A percentile compares a stretch with the other conserved stretches of the same genome.
phyloP scores from a whole-genome alignment of 2,888 invertebrate species.

The Torymus auratus region DNA sequence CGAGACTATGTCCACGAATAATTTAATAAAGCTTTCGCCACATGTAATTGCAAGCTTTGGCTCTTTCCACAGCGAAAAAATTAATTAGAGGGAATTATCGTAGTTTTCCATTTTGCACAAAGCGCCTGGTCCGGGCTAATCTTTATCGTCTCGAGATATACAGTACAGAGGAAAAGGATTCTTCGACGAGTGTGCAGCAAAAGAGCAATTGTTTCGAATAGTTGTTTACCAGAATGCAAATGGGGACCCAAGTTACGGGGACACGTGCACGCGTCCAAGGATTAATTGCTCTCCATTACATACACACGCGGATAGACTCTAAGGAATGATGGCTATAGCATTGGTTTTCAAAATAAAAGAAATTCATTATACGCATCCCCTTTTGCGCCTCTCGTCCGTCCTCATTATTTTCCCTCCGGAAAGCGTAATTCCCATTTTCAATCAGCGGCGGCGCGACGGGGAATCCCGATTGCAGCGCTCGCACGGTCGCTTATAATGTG shows the following conservation, averaged over 20 bases:
- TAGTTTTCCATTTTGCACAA: conserved; percentile 8
- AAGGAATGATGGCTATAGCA: no score
- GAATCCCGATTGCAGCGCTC: conserved; percentile 1
- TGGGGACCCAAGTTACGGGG: conserved; percentile 1
- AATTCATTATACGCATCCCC: no score
- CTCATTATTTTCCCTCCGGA: neutral
- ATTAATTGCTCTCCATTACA: conserved; percentile 34
- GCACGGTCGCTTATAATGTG: conserved; percentile 19
- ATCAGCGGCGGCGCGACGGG: conserved; percentile 7
- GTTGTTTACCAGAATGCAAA: conserved; percentile 37
- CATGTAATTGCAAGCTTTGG: no score
- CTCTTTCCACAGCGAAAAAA: neutral
- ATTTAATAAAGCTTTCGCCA: no score
- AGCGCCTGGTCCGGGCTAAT: neutral
- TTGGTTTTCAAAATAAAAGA: no score
- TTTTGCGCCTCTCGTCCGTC: no score
- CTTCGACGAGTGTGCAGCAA: conserved; percentile 10
- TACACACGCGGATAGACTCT: no score
- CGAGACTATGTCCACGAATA: no score
- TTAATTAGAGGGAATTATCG: conserved; percentile 16
- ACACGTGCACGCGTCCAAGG: conserved; percentile 20
- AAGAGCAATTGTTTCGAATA: conserved; percentile 27
- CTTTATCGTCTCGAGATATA: neutral
- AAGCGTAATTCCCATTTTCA: conserved; percentile 36
- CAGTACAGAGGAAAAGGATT: neutral